Evolutionary conservation across 2,113 vertebrate genomes (phyloP).

Genomic region (Puffinus mauretanicus): DNA sequence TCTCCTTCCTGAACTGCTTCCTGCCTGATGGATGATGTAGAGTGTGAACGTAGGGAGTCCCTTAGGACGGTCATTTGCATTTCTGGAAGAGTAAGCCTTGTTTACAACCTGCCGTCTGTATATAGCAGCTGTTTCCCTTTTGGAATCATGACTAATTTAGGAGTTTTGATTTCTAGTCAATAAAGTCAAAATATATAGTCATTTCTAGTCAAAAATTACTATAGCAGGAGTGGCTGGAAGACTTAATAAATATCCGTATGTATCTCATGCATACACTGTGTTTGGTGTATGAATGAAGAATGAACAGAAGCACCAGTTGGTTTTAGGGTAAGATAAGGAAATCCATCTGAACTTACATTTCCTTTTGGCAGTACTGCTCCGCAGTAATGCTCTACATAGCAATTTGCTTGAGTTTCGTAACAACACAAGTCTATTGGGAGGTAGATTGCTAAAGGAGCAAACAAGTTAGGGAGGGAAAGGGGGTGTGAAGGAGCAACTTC

Average conservation of each 20-base stretch:
- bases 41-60: not conserved
- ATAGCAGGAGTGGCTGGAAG: not conserved
- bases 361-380: not conserved
- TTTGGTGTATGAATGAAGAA: not conserved
- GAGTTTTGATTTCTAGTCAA: slow-evolving; percentile 6
- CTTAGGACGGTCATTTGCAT: not conserved
- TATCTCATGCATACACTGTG: not conserved
- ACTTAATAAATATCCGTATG: not conserved
- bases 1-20: not conserved
- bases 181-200: not conserved
- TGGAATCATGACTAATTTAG: slow-evolving; percentile 4
- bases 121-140: slow-evolving; percentile 53
- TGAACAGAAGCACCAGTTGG: not conserved
- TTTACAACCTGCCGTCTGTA: not conserved
- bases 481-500: not conserved
- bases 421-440: not conserved
- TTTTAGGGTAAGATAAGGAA: not conserved
- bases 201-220: slow-evolving; percentile 19
- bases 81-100: slow-evolving; percentile 17
- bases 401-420: not conserved
- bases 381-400: not conserved
- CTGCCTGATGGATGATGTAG: not conserved
- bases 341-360: not conserved
- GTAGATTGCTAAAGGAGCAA: not conserved
- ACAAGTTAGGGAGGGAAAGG: not conserved